Conservation (phyloP, 2,113 vertebrate genomes). For the Oreotrochilus melanogaster region DNA sequence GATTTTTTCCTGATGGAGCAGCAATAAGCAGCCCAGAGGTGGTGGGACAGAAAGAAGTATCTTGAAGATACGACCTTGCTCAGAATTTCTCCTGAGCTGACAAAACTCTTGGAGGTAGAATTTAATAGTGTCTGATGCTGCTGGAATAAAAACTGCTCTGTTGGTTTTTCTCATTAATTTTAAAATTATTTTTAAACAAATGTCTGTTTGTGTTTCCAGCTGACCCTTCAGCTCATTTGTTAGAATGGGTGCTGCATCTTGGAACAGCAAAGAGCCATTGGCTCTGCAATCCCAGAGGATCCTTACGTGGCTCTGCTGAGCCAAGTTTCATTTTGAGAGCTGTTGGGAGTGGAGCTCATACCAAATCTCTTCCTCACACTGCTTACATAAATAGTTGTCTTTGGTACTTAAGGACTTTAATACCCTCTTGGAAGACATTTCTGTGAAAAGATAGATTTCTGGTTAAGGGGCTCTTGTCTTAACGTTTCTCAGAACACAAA, state of each 20-base stretch:
- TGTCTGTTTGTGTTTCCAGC: neutral
- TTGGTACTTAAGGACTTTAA: constrained; percentile 24
- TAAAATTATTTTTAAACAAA: neutral
- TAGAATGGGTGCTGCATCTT: constrained; percentile 21
- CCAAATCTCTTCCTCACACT: constrained; percentile 9
- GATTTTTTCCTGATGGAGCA: neutral
- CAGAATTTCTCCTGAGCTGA: neutral
- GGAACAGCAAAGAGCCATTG: constrained; percentile 9
- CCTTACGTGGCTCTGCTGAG: neutral
- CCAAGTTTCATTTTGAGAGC: constrained; percentile 30
- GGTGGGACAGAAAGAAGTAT: neutral
- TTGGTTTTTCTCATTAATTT: neutral
- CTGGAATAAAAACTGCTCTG: neutral
- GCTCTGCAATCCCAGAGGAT: neutral
- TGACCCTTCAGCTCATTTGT: constrained; percentile 57
- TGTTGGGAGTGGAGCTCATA: neutral
- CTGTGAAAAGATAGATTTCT: constrained; percentile 38
- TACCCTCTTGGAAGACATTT: constrained; percentile 30
- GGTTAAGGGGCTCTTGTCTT: constrained; percentile 7
- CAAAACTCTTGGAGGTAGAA: neutral
- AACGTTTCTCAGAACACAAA: constrained; percentile 31
- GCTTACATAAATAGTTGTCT: constrained; percentile 19
- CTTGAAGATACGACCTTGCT: neutral
- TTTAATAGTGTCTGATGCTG: neutral
- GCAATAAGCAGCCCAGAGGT: neutral